A percentile compares a stretch with the other conserved stretches of the same genome.
These are phyloP conservation scores for Meriones unguiculatus DNA, from an alignment of 2,113 vertebrate species.

Conservation along the genomic window DNA sequence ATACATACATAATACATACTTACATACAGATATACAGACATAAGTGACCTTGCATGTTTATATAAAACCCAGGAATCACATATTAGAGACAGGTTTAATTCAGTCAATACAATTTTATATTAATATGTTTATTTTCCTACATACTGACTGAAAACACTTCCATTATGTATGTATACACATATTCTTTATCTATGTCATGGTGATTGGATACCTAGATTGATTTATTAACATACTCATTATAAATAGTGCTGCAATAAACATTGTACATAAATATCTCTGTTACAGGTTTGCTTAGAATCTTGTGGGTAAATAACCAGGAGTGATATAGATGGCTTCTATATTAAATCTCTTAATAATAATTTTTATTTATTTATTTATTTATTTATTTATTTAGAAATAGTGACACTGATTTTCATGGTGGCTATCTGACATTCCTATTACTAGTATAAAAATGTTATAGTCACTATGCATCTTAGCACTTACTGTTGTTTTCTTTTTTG, in stretches of 20 bases:
- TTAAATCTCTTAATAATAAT: not conserved
- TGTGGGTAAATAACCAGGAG: not conserved
- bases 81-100: not conserved
- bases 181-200: not conserved
- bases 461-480: not conserved
- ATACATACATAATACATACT: too few relatives aligned
- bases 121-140: not conserved
- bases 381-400: not conserved
- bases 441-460: too few relatives aligned
- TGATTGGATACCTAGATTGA: not conserved
- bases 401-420: not conserved
- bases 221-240: not conserved
- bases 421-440: not conserved
- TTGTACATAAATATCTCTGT: not conserved
- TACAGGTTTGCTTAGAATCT: not conserved
- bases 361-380: not conserved
- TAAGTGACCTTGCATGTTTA: not conserved
- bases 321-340: not conserved
- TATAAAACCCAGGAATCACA: not conserved
- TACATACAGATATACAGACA: not conserved
- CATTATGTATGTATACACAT: not conserved
- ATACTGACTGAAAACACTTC: not conserved
- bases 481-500: not conserved
- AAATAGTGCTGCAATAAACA: not conserved
- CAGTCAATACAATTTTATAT: not conserved